A percentile compares a stretch with the other conserved stretches of the same genome.
These are phyloP conservation scores for Philaethria dido DNA, from an alignment of 2,888 invertebrate species.

Conservation along the genomic window DNA sequence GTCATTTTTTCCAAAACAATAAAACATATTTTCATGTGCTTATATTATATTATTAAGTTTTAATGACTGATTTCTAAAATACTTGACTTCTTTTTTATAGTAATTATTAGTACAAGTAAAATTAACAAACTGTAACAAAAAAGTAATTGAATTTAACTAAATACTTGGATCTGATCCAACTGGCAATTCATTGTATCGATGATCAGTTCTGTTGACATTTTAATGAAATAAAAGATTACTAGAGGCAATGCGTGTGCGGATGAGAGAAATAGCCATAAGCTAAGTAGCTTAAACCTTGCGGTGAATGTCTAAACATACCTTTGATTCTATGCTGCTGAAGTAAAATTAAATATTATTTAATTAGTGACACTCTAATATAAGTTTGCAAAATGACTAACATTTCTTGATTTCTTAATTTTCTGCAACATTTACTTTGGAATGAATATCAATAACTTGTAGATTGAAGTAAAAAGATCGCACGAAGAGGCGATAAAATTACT, in stretches of 20 bases:
- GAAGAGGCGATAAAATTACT: constrained; percentile 27
- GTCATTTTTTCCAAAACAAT: too few species aligned
- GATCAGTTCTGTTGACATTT: constrained; percentile 4
- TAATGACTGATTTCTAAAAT: too few species aligned
- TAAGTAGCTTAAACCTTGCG: not conserved
- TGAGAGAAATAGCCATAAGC: not conserved
- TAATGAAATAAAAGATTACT: not conserved
- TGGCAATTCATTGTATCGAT: constrained; percentile 8
- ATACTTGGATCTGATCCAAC: constrained; percentile 16
- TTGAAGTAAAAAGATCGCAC: constrained; percentile 28
- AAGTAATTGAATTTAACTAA: constrained; percentile 12
- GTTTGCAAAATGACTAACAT: constrained; percentile 15
- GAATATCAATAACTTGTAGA: constrained; percentile 19
- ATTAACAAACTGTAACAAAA: not conserved
- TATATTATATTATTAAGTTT: too few species aligned
- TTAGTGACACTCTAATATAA: not conserved
- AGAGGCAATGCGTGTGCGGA: not conserved
- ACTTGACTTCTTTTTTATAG: too few species aligned
- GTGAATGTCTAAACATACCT: not conserved
- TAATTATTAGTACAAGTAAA: too few species aligned
- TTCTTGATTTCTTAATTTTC: constrained; percentile 32
- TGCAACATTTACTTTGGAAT: constrained; percentile 14
- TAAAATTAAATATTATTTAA: too few species aligned
- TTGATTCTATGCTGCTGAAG: too few species aligned
- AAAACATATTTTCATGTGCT: too few species aligned